Conservation (phyloP, 2,113 vertebrate genomes). For the Zosterops borbonicus region DNA sequence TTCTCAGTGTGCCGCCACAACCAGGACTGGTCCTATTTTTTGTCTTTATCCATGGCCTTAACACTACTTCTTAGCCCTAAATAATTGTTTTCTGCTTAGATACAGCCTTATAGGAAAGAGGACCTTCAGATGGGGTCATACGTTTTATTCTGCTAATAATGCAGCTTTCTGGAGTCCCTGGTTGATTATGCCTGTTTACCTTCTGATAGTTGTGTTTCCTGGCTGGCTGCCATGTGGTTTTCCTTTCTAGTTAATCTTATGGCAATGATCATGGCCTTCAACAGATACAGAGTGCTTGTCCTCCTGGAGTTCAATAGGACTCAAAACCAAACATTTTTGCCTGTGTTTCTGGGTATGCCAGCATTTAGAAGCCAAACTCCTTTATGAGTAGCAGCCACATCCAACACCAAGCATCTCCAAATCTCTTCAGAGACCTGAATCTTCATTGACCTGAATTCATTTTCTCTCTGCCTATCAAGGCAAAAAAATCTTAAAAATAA, state of each 20-base stretch:
- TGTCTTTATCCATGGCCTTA: not conserved
- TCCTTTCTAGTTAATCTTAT: slow-evolving; percentile 34
- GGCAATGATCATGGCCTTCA: slow-evolving; percentile 40
- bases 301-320: not conserved
- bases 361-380: not conserved
- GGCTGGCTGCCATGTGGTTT: slow-evolving; percentile 29
- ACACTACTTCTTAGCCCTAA: not conserved
- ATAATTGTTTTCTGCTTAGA: not conserved
- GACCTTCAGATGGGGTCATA: not conserved
- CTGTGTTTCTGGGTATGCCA: not conserved
- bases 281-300: slow-evolving; percentile 18
- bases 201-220: slow-evolving; percentile 40
- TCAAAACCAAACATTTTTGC: slow-evolving; percentile 27
- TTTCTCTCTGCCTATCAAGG: not conserved
- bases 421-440: not conserved
- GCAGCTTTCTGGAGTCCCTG: not conserved
- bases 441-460: not conserved
- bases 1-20: not conserved
- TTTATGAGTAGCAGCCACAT: not conserved
- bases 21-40: not conserved
- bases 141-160: slow-evolving; percentile 6
- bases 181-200: slow-evolving; percentile 36
- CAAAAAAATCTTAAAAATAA: not conserved
- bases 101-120: not conserved
- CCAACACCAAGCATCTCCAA: not conserved